Percentiles rank a stretch among this genome's conserved stretches.
These are phyloP conservation scores for Neolamprologus modestus DNA, from an alignment of 2,113 vertebrate species.

Conservation along the genomic window DNA sequence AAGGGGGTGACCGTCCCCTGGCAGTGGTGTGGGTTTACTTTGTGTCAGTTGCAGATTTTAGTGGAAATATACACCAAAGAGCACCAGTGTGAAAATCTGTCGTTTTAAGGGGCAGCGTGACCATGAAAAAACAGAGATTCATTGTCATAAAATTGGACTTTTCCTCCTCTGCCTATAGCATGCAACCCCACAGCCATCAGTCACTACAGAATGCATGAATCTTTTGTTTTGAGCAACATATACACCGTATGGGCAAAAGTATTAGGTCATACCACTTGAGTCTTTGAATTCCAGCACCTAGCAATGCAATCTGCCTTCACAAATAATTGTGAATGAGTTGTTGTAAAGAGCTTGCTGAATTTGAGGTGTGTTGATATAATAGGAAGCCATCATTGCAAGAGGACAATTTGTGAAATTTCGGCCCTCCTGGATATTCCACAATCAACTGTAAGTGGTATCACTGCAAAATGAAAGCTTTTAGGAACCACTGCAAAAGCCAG, in stretches of 20 bases:
- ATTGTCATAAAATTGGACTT: background rate
- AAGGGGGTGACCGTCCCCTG: background rate
- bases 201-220: background rate
- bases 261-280: background rate
- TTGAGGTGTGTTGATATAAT: background rate
- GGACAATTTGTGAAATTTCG: background rate
- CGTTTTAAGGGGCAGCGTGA: background rate
- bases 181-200: background rate
- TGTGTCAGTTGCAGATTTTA: background rate
- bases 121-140: background rate
- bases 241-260: background rate
- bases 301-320: background rate
- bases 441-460: background rate
- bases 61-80: background rate
- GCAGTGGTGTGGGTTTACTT: background rate
- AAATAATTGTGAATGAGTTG: background rate
- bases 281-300: background rate
- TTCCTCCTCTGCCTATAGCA: background rate
- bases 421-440: background rate
- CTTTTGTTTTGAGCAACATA: background rate
- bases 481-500: background rate
- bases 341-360: background rate
- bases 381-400: background rate
- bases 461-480: background rate
- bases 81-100: background rate